Evolutionary conservation across 1,140 invertebrate genomes (phyloP), one percentile per base, ranked within the genome.

Genomic region (Brachionus koreanus): DNA sequence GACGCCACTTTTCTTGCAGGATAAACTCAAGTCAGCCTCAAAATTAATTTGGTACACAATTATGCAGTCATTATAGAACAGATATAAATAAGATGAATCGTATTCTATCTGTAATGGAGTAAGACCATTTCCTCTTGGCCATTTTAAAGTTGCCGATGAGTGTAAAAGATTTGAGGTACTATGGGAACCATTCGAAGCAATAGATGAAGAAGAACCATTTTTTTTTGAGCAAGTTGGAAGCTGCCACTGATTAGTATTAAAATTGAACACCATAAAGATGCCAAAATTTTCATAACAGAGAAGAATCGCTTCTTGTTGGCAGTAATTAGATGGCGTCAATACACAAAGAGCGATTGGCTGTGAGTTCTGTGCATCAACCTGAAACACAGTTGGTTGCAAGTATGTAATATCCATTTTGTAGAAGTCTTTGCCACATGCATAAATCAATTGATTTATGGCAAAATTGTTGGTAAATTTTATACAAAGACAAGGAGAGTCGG

Each of bases 21-120:
- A 79, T 43, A 79, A 43, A 16, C 49, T 65, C 2, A 74, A 25
- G 42, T 79, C 76, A 13, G 33, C 61, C 42, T 79, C 76, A n/a
- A 79, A 79, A 19, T 23, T 61, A 65, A 79, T 79, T 19, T 79
- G 49, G 25, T 79, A 65, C 12, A 57, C 49, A 4, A 79, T 65
- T 9, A 79, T 79, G 12, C 46, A 79, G 42, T 79, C 76, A 25
- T 79, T 79, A 65, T 79, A 79, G 49, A 79, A 79, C 12, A 79
- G 25, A 19, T 65, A 61, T 29, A 79, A 61, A 79, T 61, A 79
- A 16, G 76, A 65, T 25, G 76, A 57, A n/a, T 79, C 61, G 29
- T 79, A 79, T 65, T 79, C 76, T 35, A 79, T 79, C 25, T 79
- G 76, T 65, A 79, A 65, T 35, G 76, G 76, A 12, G 76, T 79